These are phyloP conservation scores for Anguilla megastoma DNA, from an alignment of 2,797 vertebrate genomes.

Conservation along the genomic window DNA sequence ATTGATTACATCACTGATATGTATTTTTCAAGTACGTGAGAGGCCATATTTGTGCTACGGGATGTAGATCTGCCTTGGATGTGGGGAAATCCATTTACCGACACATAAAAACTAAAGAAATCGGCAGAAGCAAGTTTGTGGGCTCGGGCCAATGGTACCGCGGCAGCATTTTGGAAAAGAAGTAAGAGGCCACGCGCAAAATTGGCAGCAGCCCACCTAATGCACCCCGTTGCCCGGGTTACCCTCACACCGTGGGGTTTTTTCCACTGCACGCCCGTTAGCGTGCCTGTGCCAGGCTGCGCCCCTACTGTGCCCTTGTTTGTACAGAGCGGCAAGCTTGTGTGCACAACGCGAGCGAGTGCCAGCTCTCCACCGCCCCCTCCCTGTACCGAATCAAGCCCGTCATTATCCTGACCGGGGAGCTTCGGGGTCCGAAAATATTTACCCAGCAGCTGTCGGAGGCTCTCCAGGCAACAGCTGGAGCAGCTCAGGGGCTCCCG, in stretches of 20 bases:
- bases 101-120: not conserved
- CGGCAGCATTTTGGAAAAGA: not conserved
- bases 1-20: not conserved
- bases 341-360: not conserved
- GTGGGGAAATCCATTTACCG: not conserved
- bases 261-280: not conserved
- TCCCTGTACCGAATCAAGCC: not conserved
- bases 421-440: slow-evolving; percentile 10
- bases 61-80: not conserved
- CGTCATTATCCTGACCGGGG: slow-evolving; percentile 14
- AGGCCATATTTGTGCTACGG: not conserved
- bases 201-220: not conserved
- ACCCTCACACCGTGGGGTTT: not conserved
- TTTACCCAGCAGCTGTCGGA: slow-evolving; percentile 15
- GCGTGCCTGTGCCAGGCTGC: not conserved
- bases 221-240: not conserved
- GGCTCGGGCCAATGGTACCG: not conserved
- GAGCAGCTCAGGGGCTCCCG: not conserved
- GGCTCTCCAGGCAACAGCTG: slow-evolving; percentile 13
- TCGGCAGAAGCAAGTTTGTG: not conserved
- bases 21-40: not conserved
- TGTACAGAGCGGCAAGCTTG: not conserved
- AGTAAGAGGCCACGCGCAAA: not conserved
- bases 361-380: not conserved
- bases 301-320: not conserved